Percentiles rank a stretch among this genome's conserved stretches.
Evolutionary conservation across 1,140 invertebrate genomes (phyloP).

Genomic region (Adelges cooleyi): DNA sequence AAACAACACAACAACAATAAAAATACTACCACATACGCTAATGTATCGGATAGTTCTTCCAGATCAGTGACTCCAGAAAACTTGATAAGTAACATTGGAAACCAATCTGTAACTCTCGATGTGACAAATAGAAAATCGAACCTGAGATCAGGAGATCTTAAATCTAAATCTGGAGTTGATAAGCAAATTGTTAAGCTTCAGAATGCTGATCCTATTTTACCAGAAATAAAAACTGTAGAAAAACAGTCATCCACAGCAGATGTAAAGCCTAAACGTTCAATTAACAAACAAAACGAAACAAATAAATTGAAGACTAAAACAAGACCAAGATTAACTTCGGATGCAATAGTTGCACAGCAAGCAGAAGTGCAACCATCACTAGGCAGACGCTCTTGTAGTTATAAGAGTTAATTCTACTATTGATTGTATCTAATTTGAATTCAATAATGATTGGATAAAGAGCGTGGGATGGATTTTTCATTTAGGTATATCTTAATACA

Average conservation of each 20-base stretch:
- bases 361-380: not conserved
- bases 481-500: too few relatives aligned
- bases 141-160: not conserved
- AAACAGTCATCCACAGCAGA: not conserved
- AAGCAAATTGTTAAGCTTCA: not conserved
- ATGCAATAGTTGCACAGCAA: not conserved
- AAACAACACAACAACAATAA: not conserved
- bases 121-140: constrained; percentile 8
- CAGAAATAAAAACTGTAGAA: not conserved
- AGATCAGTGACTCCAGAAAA: constrained; percentile 16
- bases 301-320: not conserved
- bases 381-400: not conserved
- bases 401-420: constrained; percentile 4
- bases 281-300: not conserved
- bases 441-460: too few relatives aligned
- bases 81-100: not conserved
- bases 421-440: too few relatives aligned
- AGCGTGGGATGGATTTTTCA: too few relatives aligned
- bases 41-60: not conserved
- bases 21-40: not conserved
- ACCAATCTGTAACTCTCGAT: not conserved
- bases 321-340: not conserved
- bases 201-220: not conserved
- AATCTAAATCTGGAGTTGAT: not conserved
- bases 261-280: not conserved